Conservation (phyloP, 2,113 vertebrate genomes). For the Chloropsis hardwickii region DNA sequence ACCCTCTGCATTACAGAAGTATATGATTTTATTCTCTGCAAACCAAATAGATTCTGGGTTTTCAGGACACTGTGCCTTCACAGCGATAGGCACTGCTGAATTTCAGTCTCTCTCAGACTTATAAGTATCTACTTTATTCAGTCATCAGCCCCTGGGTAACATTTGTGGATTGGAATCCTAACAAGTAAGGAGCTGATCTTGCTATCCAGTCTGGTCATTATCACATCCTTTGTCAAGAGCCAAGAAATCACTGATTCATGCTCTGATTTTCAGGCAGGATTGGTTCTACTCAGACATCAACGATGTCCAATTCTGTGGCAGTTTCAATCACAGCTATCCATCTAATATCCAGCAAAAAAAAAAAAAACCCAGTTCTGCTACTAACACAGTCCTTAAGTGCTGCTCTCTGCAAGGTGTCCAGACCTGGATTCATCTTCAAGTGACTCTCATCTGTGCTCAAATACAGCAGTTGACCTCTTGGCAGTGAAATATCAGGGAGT, state of each 20-base stretch:
- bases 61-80: conserved; percentile 20
- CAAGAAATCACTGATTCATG: conserved; percentile 70
- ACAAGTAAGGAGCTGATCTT: conserved; percentile 58
- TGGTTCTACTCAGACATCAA: conserved; percentile 70
- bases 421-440: conserved; percentile 40
- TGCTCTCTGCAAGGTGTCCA: conserved; percentile 43
- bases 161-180: conserved; percentile 56
- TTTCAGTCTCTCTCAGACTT: conserved; percentile 14
- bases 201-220: conserved; percentile 67
- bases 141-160: conserved; percentile 55
- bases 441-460: conserved; percentile 38
- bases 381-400: conserved; percentile 49
- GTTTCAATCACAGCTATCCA: conserved; percentile 54
- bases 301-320: conserved; percentile 60
- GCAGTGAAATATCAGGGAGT: conserved; percentile 37
- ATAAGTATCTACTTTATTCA: conserved; percentile 60
- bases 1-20: not conserved
- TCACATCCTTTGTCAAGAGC: conserved; percentile 61
- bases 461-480: conserved; percentile 31
- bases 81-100: not conserved
- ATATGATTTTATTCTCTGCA: not conserved
- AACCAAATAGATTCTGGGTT: conserved; percentile 34
- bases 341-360: not conserved
- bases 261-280: conserved; percentile 72
- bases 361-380: not conserved